Percentiles rank a stretch among this genome's conserved stretches.
These are phyloP conservation scores for Buceros bicornis DNA, from an alignment of 2,797 vertebrate genomes.

Conservation along the genomic window DNA sequence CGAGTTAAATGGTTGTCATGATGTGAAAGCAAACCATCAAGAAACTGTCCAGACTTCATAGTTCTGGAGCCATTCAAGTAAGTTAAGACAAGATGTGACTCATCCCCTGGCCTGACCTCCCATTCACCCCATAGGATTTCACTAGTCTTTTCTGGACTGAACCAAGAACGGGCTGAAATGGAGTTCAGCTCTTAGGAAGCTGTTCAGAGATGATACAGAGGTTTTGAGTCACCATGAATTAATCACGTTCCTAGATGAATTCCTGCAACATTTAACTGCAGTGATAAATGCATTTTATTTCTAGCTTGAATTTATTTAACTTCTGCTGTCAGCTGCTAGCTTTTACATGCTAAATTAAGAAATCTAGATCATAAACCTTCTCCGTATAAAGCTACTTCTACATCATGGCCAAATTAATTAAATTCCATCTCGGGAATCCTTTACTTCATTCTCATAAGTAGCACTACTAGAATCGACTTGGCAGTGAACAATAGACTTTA, in stretches of 20 bases:
- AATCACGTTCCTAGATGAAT: not conserved
- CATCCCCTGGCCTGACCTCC: not conserved
- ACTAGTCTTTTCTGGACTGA: not conserved
- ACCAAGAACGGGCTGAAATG: not conserved
- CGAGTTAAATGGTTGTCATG: not conserved
- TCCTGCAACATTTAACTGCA: not conserved
- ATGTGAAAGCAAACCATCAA: not conserved
- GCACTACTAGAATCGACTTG: not conserved
- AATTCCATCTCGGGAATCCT: not conserved
- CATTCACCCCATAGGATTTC: not conserved
- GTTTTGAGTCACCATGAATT: not conserved
- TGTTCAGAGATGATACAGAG: not conserved
- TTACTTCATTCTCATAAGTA: not conserved
- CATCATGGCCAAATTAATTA: not conserved
- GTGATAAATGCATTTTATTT: not conserved
- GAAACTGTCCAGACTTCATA: not conserved
- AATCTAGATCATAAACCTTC: not conserved
- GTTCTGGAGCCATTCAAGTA: not conserved
- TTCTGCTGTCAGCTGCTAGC: not conserved
- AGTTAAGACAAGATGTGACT: not conserved
- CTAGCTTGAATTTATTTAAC: not conserved
- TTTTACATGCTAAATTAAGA: not conserved
- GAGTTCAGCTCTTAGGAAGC: not conserved
- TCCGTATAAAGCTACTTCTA: not conserved
- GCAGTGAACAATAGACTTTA: not conserved